Evolutionary conservation across 2,797 vertebrate species (phyloP).

Genomic region (Cynopterus sphinx): DNA sequence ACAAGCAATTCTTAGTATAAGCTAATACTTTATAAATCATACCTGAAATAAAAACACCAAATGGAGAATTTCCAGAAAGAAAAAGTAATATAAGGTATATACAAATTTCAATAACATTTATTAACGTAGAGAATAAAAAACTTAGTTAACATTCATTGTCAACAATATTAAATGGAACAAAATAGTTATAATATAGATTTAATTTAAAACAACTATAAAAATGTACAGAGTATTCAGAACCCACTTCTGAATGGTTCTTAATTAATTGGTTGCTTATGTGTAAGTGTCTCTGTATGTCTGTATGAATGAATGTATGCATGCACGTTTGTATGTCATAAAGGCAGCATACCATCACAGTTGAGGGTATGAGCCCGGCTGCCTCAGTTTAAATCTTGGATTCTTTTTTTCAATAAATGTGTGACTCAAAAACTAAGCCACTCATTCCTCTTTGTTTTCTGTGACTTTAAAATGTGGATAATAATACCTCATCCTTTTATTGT

Average conservation of each 20-base stretch:
- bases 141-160: neutral
- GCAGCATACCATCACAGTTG: fast-evolving
- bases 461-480: neutral
- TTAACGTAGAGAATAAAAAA: neutral
- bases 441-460: neutral
- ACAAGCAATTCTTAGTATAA: neutral
- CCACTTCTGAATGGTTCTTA: neutral
- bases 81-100: neutral
- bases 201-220: neutral
- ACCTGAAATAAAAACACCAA: neutral
- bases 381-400: neutral
- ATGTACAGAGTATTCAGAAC: neutral
- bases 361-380: neutral
- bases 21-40: neutral
- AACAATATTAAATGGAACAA: neutral
- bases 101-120: neutral
- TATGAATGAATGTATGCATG: fast-evolving
- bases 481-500: neutral
- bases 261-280: neutral
- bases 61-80: neutral
- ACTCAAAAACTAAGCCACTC: neutral
- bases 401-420: neutral
- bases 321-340: neutral
- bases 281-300: neutral
- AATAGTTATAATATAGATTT: neutral